Evolutionary conservation across 2,113 vertebrate species (phyloP), one percentile per base, ranked within the genome.

Genomic region (Coturnix japonica): DNA sequence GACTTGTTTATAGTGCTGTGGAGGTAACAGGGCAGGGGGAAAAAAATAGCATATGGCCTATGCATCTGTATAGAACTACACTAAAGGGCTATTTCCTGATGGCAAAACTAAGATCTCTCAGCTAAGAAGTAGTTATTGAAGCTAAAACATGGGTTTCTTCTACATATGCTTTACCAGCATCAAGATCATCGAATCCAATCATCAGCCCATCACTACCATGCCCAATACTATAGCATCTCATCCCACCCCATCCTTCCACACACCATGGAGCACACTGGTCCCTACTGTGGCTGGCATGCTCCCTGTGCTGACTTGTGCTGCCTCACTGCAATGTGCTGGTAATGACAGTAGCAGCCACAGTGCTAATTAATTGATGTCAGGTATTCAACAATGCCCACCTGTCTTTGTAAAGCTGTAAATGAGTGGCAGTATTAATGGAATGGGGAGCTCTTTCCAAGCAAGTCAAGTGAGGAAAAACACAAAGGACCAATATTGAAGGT

Each of bases 401-500:
- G 53, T 54, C 61, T 72, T 53, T 11, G 1, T 9, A 37, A 41
- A 76, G 64, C 57, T 65, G 41, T 33, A 44, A 70, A 28, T 0
- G 2, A 75, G 85, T 39, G 66, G 31, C 1, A 0, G 13, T 0
- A 0, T 54, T 75, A 74, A 85, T 53, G 26, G 66, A 61, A 33
- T 0, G 8, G 51, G n/a, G 56, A 1, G 1, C 49, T 0, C 31
- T 61, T 59, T 79, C 56, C 0, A 6, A 49, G 26, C 0, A 3
- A 43, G 56, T 53, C 0, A 0, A 49, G 37, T 89, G 10, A 81
- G 56, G n/a, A 83, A 54, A 89, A 66, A 81, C 37, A 77, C 0
- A 5, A 31, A 49, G 31, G 78, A 44, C 19, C 5, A 2, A 28
- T 7, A 23, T 79, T 81, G 59, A 35, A 87, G 51, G 54, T 1